Percentiles rank a stretch among this genome's conserved stretches.
These are phyloP conservation scores for Drosophila nr. perissopoda DNA, from an alignment of 2,888 invertebrate genomes.

Conservation along the genomic window DNA sequence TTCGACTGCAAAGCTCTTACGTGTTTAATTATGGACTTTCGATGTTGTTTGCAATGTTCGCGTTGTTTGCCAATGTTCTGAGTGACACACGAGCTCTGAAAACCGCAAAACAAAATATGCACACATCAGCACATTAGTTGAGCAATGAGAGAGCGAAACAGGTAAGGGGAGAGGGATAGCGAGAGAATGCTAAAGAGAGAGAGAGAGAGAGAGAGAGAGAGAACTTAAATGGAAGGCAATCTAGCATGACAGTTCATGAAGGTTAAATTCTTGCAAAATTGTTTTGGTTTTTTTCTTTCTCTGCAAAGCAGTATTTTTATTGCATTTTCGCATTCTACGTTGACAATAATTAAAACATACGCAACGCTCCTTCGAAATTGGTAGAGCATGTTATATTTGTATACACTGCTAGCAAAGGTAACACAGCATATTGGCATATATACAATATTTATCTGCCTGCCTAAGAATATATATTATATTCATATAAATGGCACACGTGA, in stretches of 20 bases:
- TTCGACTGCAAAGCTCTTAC: background rate
- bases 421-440: background rate
- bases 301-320: conserved; percentile 5
- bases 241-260: conserved; percentile 75
- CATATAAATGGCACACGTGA: background rate
- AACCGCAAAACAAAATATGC: conserved; percentile 51
- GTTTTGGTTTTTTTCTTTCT: conserved; percentile 33
- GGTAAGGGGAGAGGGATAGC: conserved; percentile 1
- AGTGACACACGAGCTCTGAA: conserved; percentile 62
- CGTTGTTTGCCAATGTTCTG: conserved; percentile 43
- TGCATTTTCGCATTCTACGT: conserved; percentile 28
- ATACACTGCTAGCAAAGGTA: background rate
- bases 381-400: conserved; percentile 54
- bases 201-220: background rate
- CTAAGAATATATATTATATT: background rate
- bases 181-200: background rate
- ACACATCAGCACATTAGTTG: conserved; percentile 50
- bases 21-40: conserved; percentile 28
- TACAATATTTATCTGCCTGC: background rate
- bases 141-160: background rate
- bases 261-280: conserved; percentile 76
- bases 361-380: conserved; percentile 48
- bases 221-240: conserved; percentile 54
- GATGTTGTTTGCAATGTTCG: conserved; percentile 51
- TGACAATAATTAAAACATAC: conserved; percentile 68